Evolutionary conservation across 2,888 invertebrate genomes (phyloP), one percentile per base, ranked within the genome.

Genomic region (Odontocolon sp.): DNA sequence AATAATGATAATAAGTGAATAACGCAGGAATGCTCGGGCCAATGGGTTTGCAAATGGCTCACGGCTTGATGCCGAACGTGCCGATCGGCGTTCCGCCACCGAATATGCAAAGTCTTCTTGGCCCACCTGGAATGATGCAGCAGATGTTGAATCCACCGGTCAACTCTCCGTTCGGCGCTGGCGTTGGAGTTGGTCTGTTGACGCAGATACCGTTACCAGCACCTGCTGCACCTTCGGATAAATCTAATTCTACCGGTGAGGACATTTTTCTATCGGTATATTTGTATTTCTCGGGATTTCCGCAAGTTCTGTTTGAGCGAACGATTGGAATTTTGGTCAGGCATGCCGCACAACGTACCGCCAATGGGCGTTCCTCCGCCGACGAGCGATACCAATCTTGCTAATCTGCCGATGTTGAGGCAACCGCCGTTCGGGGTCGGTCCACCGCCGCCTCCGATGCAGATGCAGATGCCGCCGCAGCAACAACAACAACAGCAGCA

Each of bases 51-150:
- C 89, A 90, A 81, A 90, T 92, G 88, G 90, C 92, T 11, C 92
- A 91, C n/a, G 91, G 91, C 3, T 88, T 92, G 85, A 91, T 92
- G 91, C 91, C 89, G 2, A 92, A 92, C 80, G 92, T 92, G 38
- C 92, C 92, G 1, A 90, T 92, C 57, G 92, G 92, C 11, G 92
- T 93, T 2, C 93, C 93, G 1, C 93, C 93, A 2, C 93, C 93
- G n/a, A 92, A 92, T 76, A 89, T 92, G 86, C 91, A 91, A 40
- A 87, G 91, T 14, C 85, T 91, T 16, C 80, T 90, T 16, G 89
- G 89, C 1, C 89, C 90, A 14, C 88, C 89, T 0, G 89, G 89
- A 14, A 90, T 90, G 89, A 90, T 90, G 89, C 90, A 87, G 47
- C 83, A 86, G 2, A 89, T 90, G 88, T 81, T 90, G 67, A 86